Base-by-base conservation (phyloP, 2,797 vertebrate species). In the Sylvia borin region DNA sequence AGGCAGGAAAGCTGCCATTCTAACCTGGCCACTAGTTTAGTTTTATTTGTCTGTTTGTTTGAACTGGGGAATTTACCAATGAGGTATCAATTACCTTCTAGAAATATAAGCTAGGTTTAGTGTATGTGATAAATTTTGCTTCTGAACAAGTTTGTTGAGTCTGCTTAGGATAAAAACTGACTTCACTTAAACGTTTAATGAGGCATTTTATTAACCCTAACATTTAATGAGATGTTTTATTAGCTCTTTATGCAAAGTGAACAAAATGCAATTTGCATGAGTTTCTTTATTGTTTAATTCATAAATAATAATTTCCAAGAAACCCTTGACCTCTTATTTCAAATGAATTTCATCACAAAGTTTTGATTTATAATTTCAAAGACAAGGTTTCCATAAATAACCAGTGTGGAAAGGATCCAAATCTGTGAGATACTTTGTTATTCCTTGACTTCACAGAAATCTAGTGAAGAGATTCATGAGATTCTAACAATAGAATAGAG, bases 321-420 rank as follows among this genome's bases (percentile, higher is more conserved):
- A 95, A 85, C 54, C 21, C 38, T 51, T 91, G 71, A 90, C 79
- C 31, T 93, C 43, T 90, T 15, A 64, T 72, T 86, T 50, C 26
- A 92, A 58, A 74, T 8, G 0, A 62, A 58, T 85, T 91, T 92
- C 18, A 71, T 78, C 20, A 20, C 29, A 60, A 18, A 68, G 14
- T 57, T 96, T 97, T 66, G 43, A 64, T 68, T 90, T 89, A 25
- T 42, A 76, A 87, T 88, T 97, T 95, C 65, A 79, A 91, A 94
- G 45, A 18, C 29, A 86, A 62, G 81, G 12, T 43, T 72, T 72
- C 32, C 65, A 16, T 25, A 65, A 72, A 57, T 70, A 79, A 50
- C 20, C 25, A 36, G 11, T 47, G 36, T 85, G 50, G 38, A 79
- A 82, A 64, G 31, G 42, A 42, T 80, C 21, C 48, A 20, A 70